Percentiles rank a stretch among this genome's conserved stretches.
Conservation (phyloP, 2,888 invertebrate genomes). For the Nesidiocoris tenuis region DNA sequence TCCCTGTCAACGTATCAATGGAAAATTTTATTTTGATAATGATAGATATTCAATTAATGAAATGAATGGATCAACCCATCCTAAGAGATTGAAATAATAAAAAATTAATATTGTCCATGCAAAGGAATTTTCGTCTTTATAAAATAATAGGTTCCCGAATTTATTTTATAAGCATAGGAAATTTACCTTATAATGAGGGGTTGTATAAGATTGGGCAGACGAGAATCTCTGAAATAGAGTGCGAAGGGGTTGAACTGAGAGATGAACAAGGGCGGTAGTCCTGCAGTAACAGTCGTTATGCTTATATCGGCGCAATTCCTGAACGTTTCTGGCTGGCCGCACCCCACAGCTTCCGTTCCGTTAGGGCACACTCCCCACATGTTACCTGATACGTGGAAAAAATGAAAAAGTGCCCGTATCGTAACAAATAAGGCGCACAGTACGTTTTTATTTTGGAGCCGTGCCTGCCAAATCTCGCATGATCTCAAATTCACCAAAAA, state of each 20-base stretch:
- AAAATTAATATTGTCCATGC: no score
- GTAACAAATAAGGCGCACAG: neutral
- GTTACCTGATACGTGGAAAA: slow-evolving; percentile 73
- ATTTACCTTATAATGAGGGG: slow-evolving; percentile 72
- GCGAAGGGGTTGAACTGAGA: slow-evolving; percentile 64
- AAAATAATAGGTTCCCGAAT: no score
- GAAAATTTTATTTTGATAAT: no score
- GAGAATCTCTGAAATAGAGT: slow-evolving; percentile 71
- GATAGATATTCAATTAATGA: no score
- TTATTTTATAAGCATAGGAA: no score
- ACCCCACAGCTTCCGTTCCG: slow-evolving; percentile 83
- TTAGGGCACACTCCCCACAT: slow-evolving; percentile 88
- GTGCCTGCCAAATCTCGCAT: no score
- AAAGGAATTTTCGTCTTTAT: no score
- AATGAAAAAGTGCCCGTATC: neutral
- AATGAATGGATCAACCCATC: no score
- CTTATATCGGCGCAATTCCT: slow-evolving; percentile 86
- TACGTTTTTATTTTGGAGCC: no score
- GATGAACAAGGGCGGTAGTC: slow-evolving; percentile 64
- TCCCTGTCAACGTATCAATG: no score
- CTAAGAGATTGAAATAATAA: no score
- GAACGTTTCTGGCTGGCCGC: slow-evolving; percentile 88
- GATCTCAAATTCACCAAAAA: no score
- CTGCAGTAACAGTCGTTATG: slow-evolving; percentile 75
- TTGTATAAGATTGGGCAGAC: slow-evolving; percentile 64